phyloP scores from a whole-genome alignment of 2,113 vertebrate genomes.

The Oncorhynchus kisutch region DNA sequence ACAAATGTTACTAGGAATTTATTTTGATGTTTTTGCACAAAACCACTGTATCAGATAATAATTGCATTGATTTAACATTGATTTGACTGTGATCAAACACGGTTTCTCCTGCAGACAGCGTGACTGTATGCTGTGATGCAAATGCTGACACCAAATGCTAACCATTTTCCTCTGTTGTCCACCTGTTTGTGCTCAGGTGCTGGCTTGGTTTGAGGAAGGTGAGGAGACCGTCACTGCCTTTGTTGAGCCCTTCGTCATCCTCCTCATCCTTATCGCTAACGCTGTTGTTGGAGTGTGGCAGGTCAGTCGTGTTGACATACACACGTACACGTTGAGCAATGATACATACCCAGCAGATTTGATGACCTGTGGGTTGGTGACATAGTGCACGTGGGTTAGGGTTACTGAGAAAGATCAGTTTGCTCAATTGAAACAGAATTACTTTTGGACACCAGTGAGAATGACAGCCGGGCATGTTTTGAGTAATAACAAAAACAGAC shows the following conservation, averaged over 20 bases:
- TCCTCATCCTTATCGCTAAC: slow-evolving; percentile 90
- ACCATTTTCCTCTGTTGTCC: neutral
- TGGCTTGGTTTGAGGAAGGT: slow-evolving; percentile 94
- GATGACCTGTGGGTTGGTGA: slow-evolving; percentile 16
- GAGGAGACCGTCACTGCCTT: slow-evolving; percentile 91
- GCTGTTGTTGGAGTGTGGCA: slow-evolving; percentile 92
- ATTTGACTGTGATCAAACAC: neutral
- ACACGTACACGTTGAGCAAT: slow-evolving; percentile 32
- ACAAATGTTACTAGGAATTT: too few relatives aligned
- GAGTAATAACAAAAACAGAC: too few relatives aligned
- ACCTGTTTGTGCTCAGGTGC: slow-evolving; percentile 71
- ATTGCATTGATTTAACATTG: neutral
- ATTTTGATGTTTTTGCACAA: too few relatives aligned
- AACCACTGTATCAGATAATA: neutral
- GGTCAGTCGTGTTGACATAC: slow-evolving; percentile 67
- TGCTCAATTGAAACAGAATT: too few relatives aligned
- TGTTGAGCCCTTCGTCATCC: slow-evolving; percentile 90
- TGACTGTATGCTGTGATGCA: neutral
- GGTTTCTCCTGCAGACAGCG: neutral
- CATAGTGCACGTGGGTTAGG: slow-evolving; percentile 23
- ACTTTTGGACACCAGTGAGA: too few relatives aligned
- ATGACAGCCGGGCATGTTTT: too few relatives aligned
- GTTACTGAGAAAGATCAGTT: slow-evolving; percentile 28
- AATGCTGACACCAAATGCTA: neutral
- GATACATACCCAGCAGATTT: slow-evolving; percentile 23